Evolutionary conservation across 2,113 vertebrate genomes (phyloP).

Genomic region (Neoarius graeffei): DNA sequence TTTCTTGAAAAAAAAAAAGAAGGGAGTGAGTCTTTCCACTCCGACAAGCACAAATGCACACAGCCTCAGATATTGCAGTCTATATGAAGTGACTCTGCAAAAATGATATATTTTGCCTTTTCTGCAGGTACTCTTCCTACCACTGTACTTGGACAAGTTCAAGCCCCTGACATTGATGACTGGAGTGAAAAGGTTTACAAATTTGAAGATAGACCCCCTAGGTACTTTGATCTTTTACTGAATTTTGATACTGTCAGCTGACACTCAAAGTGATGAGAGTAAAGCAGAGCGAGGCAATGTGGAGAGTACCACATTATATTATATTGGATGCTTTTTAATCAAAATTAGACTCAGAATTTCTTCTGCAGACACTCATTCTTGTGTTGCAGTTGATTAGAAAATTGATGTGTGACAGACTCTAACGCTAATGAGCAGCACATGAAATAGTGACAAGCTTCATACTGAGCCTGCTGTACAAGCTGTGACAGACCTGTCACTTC

Average conservation of each 20-base stretch:
- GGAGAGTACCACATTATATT: conserved; percentile 4
- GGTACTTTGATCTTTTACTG: conserved; percentile 70
- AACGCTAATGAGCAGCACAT: conserved; percentile 62
- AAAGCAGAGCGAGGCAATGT: conserved; percentile 44
- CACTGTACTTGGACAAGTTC: conserved; percentile 77
- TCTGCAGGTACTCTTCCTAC: conserved; percentile 77
- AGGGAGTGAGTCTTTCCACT: conserved; percentile 33
- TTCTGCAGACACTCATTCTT: conserved; percentile 51
- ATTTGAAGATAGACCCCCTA: conserved; percentile 79
- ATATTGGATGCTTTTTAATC: conserved; percentile 65
- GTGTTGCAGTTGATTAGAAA: conserved; percentile 63
- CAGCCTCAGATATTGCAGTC: conserved; percentile 52
- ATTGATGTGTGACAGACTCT: conserved; percentile 36
- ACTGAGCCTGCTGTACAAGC: conserved; percentile 6
- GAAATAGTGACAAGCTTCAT: conserved; percentile 47
- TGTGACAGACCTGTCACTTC: conserved; percentile 48
- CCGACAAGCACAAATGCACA: conserved; percentile 16
- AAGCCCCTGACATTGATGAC: conserved; percentile 83
- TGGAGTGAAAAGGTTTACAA: conserved; percentile 85
- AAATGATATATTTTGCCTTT: conserved; percentile 57
- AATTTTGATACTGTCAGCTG: conserved; percentile 52
- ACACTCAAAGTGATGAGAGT: conserved; percentile 50
- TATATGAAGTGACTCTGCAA: conserved; percentile 39
- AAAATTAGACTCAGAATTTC: conserved; percentile 65
- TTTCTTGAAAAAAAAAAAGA: conserved; percentile 46